These are phyloP conservation scores for Trichopoda pennipes DNA, from an alignment of 2,888 invertebrate genomes.

Conservation along the genomic window DNA sequence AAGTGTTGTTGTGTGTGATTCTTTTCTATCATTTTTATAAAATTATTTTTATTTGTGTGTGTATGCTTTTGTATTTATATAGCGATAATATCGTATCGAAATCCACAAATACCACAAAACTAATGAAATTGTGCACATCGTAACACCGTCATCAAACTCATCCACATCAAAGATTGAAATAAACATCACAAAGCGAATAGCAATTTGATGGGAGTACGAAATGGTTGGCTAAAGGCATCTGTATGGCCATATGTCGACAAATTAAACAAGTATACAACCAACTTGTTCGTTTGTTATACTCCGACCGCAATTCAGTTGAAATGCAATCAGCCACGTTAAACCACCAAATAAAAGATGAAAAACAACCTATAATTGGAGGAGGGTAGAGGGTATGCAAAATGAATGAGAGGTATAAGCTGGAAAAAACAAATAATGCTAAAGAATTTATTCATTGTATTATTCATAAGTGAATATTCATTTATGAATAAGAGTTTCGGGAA, in stretches of 20 bases:
- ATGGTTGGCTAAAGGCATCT: neutral
- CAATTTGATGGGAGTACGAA: neutral
- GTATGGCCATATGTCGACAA: conserved; percentile 8
- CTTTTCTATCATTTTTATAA: conserved; percentile 33
- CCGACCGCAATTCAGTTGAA: conserved; percentile 58
- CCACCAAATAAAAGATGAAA: conserved; percentile 51
- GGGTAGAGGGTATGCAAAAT: too few relatives aligned
- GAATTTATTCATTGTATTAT: too few relatives aligned
- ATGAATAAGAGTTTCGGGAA: too few relatives aligned
- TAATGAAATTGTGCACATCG: conserved; percentile 62
- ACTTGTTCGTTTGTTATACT: conserved; percentile 47
- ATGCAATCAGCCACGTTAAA: conserved; percentile 59
- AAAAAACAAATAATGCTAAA: neutral
- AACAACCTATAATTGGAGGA: conserved; percentile 5
- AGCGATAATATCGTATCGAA: conserved; percentile 42
- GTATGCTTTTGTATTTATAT: conserved; percentile 10
- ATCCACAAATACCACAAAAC: conserved; percentile 55
- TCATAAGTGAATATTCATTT: too few relatives aligned
- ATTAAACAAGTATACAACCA: conserved; percentile 36
- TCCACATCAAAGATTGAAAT: neutral
- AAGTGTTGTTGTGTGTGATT: conserved; percentile 47
- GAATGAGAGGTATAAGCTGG: neutral
- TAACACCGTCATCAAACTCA: conserved; percentile 11
- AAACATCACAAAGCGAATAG: neutral
- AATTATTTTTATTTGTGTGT: conserved; percentile 16